A percentile compares a stretch with the other conserved stretches of the same genome.
These are phyloP conservation scores for Sylvietta virens DNA, from an alignment of 2,113 vertebrate species.

Conservation along the genomic window DNA sequence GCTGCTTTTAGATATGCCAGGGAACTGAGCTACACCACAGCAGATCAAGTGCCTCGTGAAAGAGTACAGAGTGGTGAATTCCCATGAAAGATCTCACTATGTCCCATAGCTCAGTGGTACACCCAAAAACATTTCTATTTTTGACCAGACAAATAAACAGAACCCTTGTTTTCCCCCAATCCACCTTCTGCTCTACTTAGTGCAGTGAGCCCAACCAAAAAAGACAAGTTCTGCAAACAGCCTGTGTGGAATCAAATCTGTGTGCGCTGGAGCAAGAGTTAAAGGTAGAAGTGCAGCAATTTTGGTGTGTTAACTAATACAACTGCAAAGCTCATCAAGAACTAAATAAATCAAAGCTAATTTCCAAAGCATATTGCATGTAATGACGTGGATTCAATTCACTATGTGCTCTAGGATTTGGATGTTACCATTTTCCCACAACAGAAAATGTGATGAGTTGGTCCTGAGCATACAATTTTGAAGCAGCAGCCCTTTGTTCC, in stretches of 20 bases:
- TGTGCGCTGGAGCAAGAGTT: background rate
- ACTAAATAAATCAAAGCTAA: background rate
- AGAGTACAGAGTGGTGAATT: background rate
- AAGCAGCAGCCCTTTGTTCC: background rate
- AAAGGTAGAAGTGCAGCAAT: background rate
- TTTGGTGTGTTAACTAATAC: background rate
- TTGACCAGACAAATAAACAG: background rate
- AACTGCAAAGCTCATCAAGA: background rate
- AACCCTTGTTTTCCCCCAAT: background rate
- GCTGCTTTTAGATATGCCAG: background rate
- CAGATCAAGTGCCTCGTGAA: background rate
- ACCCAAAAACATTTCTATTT: background rate
- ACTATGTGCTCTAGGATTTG: background rate
- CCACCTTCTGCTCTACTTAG: constrained; percentile 43
- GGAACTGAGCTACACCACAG: background rate
- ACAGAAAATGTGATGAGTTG: background rate
- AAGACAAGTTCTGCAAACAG: constrained; percentile 32
- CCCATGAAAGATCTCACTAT: background rate
- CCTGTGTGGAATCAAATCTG: background rate
- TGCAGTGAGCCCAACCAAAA: constrained; percentile 35
- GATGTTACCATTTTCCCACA: background rate
- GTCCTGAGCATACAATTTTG: background rate
- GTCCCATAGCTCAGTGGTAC: background rate
- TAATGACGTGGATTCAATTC: background rate
- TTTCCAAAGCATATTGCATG: background rate